Conservation (phyloP, 30 jellyfish, hydroid and myxozoan genomes). For the Hydractinia echinata region DNA sequence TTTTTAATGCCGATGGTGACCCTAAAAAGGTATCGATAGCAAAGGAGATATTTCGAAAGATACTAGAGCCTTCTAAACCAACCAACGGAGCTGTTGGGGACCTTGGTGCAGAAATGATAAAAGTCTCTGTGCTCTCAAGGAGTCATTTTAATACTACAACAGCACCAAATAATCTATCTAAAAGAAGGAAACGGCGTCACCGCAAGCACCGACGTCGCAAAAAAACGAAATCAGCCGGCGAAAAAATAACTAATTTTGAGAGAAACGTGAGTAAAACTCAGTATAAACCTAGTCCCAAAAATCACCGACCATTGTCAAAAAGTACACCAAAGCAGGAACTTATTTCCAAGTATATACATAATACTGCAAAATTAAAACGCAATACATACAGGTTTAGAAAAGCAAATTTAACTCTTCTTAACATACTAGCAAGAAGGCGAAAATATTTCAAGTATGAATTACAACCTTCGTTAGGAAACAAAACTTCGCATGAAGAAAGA, state of each 20-base stretch:
- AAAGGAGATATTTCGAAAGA: conserved; percentile 34
- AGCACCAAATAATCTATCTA: background rate
- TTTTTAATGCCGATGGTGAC: conserved; percentile 34
- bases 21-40: conserved; percentile 25
- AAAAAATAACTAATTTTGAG: background rate
- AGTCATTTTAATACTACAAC: background rate
- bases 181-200: background rate
- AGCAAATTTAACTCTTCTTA: background rate
- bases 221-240: background rate
- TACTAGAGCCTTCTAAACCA: conserved; percentile 19
- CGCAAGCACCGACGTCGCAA: background rate
- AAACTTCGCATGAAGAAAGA: background rate
- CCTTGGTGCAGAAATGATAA: conserved; percentile 35
- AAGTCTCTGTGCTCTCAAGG: conserved; percentile 15
- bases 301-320: background rate
- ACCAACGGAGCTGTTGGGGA: conserved; percentile 34
- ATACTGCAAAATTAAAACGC: background rate
- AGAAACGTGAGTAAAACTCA: background rate
- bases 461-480: background rate
- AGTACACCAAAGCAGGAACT: background rate
- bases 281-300: background rate
- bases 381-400: conserved; percentile 1
- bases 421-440: background rate
- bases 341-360: background rate
- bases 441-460: background rate